These are phyloP conservation scores for Coregonus sp. DNA, from an alignment of 2,797 vertebrate species.

Conservation along the genomic window DNA sequence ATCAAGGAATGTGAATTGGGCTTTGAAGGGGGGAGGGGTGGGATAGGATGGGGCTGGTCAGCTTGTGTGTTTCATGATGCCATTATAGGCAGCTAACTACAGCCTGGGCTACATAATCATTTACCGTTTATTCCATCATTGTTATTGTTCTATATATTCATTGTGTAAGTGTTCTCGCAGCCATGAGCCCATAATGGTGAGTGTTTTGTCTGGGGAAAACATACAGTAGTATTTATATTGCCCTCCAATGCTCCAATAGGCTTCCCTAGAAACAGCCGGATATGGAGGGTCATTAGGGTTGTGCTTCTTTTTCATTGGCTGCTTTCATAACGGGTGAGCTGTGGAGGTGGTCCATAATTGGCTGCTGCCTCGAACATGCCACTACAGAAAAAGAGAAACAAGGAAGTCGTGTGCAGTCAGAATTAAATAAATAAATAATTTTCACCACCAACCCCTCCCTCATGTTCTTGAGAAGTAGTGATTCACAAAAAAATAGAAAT, in stretches of 20 bases:
- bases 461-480: background rate
- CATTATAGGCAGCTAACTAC: background rate
- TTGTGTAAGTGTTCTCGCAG: constrained; percentile 24
- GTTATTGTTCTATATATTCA: constrained; percentile 34
- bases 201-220: constrained; percentile 47
- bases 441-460: constrained; percentile 38
- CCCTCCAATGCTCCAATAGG: constrained; percentile 64
- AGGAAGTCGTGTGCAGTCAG: constrained; percentile 47
- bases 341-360: constrained; percentile 68
- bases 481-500: background rate
- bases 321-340: constrained; percentile 89
- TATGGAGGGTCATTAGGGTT: constrained; percentile 39
- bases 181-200: background rate
- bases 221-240: constrained; percentile 31
- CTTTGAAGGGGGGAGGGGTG: background rate
- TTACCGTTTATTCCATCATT: constrained; percentile 27
- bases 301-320: constrained; percentile 78
- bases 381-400: constrained; percentile 70
- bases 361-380: constrained; percentile 74
- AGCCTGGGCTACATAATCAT: background rate
- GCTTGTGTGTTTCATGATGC: background rate
- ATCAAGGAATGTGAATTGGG: constrained; percentile 37
- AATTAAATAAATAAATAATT: constrained; percentile 20
- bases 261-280: constrained; percentile 54
- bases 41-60: background rate